Conservation (phyloP, 1,140 invertebrate genomes). For the Ditylenchus dipsaci region DNA sequence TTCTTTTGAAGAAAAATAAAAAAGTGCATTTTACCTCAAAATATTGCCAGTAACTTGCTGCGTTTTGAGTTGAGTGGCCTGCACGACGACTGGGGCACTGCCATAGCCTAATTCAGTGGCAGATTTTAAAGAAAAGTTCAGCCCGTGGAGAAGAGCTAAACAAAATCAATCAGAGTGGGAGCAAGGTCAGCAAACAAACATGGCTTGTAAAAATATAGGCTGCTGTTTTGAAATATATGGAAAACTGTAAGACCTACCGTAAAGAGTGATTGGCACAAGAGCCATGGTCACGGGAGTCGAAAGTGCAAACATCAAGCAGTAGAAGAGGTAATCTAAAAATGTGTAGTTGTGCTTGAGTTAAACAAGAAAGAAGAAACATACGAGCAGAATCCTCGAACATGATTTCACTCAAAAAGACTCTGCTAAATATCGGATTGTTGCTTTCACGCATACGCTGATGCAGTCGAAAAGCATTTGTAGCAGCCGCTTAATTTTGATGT, state of each 20-base stretch:
- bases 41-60: conserved; percentile 80
- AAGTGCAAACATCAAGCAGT: conserved; percentile 85
- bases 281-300: conserved; percentile 72
- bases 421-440: conserved; percentile 35
- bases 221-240: too few species aligned
- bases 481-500: conserved; percentile 67
- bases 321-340: conserved; percentile 93
- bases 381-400: conserved; percentile 25
- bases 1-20: not conserved
- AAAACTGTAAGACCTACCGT: conserved; percentile 1
- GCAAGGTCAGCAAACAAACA: too few species aligned
- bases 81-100: not conserved
- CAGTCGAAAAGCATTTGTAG: conserved; percentile 82
- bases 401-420: conserved; percentile 31
- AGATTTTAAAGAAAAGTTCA: conserved; percentile 27
- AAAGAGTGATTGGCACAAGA: conserved; percentile 33
- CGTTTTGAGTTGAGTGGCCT: conserved; percentile 58
- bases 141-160: conserved; percentile 27
- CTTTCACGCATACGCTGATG: conserved; percentile 77
- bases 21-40: conserved; percentile 60
- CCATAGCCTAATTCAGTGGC: conserved; percentile 26
- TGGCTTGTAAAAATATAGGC: too few species aligned
- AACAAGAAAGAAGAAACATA: not conserved
- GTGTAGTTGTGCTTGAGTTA: conserved; percentile 66
- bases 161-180: too few species aligned